phyloP scores from a whole-genome alignment of 2,113 vertebrate genomes.

The Ancistrus triradiatus region DNA sequence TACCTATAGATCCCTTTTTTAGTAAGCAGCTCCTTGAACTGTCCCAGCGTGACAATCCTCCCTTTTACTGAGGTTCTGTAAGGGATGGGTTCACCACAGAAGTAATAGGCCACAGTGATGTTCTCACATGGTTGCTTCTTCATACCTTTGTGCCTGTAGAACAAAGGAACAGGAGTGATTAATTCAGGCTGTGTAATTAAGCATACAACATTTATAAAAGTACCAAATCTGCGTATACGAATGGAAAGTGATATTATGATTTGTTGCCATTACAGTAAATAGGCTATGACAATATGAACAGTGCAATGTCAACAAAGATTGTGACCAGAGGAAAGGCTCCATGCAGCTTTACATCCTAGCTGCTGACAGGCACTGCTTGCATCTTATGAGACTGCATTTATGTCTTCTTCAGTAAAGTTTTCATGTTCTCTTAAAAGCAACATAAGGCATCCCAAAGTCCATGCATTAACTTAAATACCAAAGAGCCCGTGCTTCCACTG shows the following conservation, averaged over 20 bases:
- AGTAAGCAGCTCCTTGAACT: conserved; percentile 86
- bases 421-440: conserved; percentile 41
- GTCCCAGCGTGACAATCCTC: conserved; percentile 76
- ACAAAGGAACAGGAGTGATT: background rate
- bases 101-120: conserved; percentile 83
- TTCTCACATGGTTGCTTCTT: conserved; percentile 72
- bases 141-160: conserved; percentile 69
- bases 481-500: conserved; percentile 2
- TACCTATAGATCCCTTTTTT: conserved; percentile 82
- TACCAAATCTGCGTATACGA: too few relatives aligned
- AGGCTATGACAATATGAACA: background rate
- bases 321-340: too few relatives aligned
- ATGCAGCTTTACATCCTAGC: background rate
- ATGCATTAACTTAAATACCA: conserved; percentile 30
- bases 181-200: background rate
- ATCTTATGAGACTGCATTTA: conserved; percentile 8
- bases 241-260: background rate
- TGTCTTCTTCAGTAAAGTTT: conserved; percentile 36
- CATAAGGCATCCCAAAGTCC: background rate
- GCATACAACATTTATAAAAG: background rate
- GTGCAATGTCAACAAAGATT: background rate
- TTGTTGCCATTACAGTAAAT: background rate
- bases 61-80: conserved; percentile 83
- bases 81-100: conserved; percentile 84
- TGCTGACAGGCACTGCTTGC: background rate